These are phyloP conservation scores for Papilio polytes DNA, from an alignment of 1,140 invertebrate genomes.

Conservation along the genomic window DNA sequence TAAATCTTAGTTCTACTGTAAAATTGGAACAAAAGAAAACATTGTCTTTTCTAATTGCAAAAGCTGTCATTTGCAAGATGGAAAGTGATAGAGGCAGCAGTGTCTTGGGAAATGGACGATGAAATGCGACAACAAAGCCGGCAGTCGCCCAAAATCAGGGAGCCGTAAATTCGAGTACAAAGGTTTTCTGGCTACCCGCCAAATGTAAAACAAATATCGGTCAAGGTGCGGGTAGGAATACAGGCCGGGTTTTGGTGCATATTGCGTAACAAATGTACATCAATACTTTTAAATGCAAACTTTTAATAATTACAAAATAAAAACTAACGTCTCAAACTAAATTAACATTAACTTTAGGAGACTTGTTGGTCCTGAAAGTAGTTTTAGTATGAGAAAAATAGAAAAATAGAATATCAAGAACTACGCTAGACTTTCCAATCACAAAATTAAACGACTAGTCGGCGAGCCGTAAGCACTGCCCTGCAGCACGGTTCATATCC, in stretches of 20 bases:
- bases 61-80: conserved; percentile 27
- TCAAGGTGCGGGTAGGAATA: conserved; percentile 17
- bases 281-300: not conserved
- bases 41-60: conserved; percentile 20
- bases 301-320: no score
- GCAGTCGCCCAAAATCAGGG: conserved; percentile 14
- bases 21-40: not conserved
- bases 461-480: not conserved
- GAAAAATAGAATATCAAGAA: not conserved
- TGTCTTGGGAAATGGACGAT: conserved; percentile 14
- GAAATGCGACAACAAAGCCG: conserved; percentile 16
- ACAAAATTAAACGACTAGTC: not conserved
- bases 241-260: not conserved
- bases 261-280: conserved; percentile 4
- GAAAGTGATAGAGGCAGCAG: not conserved
- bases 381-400: no score
- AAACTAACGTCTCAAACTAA: no score
- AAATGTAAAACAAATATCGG: conserved; percentile 28
- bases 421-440: not conserved
- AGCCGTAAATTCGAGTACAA: conserved; percentile 27
- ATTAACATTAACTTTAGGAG: not conserved
- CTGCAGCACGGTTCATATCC: conserved; percentile 4
- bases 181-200: conserved; percentile 23
- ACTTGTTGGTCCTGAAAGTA: no score
- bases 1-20: not conserved